Base-by-base conservation (phyloP, 2,113 vertebrate genomes). In the Elephantulus edwardii region DNA sequence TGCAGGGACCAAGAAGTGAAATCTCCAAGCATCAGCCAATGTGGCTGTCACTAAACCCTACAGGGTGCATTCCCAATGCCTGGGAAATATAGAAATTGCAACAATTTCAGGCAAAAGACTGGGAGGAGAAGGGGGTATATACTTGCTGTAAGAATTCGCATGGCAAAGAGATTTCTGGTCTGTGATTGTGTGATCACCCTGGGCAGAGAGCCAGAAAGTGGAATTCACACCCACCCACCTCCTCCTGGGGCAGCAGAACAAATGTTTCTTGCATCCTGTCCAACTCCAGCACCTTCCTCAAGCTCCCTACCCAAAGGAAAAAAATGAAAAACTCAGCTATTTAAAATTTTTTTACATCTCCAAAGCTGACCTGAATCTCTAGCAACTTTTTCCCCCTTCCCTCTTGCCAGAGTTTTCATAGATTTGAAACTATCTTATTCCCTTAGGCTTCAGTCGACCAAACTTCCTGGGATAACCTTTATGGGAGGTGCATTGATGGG, bases 311-410 rank as follows among this genome's bases (percentile, higher is more conserved):
- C n/a, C 40, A 81, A 83, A 86, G n/a, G 64, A 12, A 62, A n/a
- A 79, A 54, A 38, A 70, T 35, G 40, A 62, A 66, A 85, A 68
- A 19, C 38, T 74, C 38, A 77, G 62, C 42, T 92, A 70, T 89
- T 94, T 95, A 91, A 81, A 94, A 82, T 89, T 78, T 33, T 90
- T 60, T 58, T 81, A 17, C 40, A 86, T 89, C 68, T 86, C 71
- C 26, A 89, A 44, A 86, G 48, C 86, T 83, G n/a, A 33, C 78
- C 87, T 91, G 77, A 50, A 82, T 92, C 26, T 86, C 87, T 92
- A n/a, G n/a, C 81, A 88, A 81, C 42, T 70, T 76, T 81, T 68
- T 28, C 46, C 52, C 46, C 52, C 71, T 86, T 92, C 16, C 19
- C 44, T 91, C 56, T 76, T 64, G 38, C 56, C 91, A 6, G 30